Conservation (phyloP, 2,113 vertebrate species). For the Excalfactoria chinensis region DNA sequence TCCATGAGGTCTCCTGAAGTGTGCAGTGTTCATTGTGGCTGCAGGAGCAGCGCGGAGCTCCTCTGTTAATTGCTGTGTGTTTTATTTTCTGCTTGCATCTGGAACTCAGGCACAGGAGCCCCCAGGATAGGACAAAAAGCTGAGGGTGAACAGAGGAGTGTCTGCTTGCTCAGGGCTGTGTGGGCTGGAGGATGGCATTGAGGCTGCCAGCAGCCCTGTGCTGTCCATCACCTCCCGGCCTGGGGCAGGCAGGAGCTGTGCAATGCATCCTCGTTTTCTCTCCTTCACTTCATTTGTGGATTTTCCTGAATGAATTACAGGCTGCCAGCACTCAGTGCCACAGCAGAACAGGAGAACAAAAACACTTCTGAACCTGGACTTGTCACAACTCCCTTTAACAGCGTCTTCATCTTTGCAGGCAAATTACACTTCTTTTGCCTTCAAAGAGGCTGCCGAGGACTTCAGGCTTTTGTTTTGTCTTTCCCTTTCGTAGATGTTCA, state of each 20-base stretch:
- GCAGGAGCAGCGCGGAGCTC: too few relatives aligned
- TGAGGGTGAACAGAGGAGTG: too few relatives aligned
- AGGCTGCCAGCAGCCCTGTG: not conserved
- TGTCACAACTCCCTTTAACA: too few relatives aligned
- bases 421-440: not conserved
- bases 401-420: too few relatives aligned
- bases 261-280: not conserved
- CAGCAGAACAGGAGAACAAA: slow-evolving; percentile 25
- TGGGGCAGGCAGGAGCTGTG: not conserved
- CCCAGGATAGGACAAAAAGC: too few relatives aligned
- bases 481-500: not conserved
- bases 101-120: too few relatives aligned
- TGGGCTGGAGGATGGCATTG: accelerated
- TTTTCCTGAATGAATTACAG: slow-evolving; percentile 16
- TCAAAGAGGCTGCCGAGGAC: not conserved
- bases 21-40: too few relatives aligned
- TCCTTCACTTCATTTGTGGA: not conserved
- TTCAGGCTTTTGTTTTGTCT: slow-evolving; percentile 15
- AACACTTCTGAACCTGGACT: not conserved
- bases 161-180: not conserved
- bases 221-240: not conserved
- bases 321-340: slow-evolving; percentile 12
- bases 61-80: too few relatives aligned
- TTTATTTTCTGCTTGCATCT: too few relatives aligned
- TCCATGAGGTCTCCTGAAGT: too few relatives aligned